Base-by-base conservation (phyloP, 2,113 vertebrate species). In the Barnardius zonarius region DNA sequence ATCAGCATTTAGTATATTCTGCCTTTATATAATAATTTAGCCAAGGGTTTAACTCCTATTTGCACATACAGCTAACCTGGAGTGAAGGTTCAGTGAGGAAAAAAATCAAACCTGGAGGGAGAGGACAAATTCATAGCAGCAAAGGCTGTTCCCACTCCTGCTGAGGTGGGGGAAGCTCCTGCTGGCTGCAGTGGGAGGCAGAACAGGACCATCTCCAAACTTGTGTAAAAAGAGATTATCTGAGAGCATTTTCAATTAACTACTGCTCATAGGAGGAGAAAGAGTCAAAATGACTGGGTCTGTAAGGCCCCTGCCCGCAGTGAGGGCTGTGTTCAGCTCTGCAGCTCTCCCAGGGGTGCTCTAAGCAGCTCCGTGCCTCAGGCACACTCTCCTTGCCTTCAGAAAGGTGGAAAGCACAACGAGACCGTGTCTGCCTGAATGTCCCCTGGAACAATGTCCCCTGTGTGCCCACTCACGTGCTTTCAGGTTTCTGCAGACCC, bases 21-120 rank as follows among this genome's bases (percentile, higher is more conserved):
- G 82, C 48, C 37, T 92, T 95, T 84, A 94, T 95, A 92, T 86
- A 91, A 88, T 91, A 72, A 92, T 92, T 92, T 83, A 92, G 78
- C 70, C 67, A 64, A 83, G 54, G 81, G 70, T 86, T 92, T 92
- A 95, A 82, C 89, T 94, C 74, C 66, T 95, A 20, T 95, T 91
- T 93, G 81, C 69, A 87, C 84, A 62, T 69, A 59, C 30, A 91
- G 66, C 63, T 95, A 92, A 95, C 93, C 91, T 91, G 87, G 67
- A 91, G 63, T 44, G 69, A 91, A 89, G 74, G 33, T 66, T 92
- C 0, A 0, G 22, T 23, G 25, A 87, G 81, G 24, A 84, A 95
- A 93, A 88, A 83, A 52, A 52, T 14, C 70, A n/a, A 52, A 11
- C 31, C 74, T 55, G 70, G 74, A 92, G 52, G 70, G 35, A 89